Conservation (phyloP, 2,113 vertebrate genomes). For the Campylomormyrus tamandua region DNA sequence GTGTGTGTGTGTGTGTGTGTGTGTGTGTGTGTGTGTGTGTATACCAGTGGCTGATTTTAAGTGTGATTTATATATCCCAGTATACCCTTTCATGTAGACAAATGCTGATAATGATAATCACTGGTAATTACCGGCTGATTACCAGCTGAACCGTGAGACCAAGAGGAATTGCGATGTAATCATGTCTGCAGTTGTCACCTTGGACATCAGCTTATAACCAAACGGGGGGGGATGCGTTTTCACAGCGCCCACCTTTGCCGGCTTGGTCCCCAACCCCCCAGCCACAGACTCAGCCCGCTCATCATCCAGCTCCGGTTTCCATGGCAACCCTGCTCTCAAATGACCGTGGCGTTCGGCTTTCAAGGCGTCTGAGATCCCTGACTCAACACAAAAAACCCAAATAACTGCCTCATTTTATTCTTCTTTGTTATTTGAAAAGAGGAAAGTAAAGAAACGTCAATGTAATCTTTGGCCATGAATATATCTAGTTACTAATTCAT, state of each 20-base stretch:
- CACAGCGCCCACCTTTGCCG: background rate
- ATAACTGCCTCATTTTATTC: background rate
- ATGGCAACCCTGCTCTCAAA: slow-evolving; percentile 31
- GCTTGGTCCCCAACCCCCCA: background rate
- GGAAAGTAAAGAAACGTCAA: background rate
- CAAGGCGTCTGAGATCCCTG: background rate
- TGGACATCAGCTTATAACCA: background rate
- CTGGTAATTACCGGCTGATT: background rate
- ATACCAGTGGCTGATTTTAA: background rate
- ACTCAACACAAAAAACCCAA: background rate
- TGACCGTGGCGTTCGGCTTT: slow-evolving; percentile 16
- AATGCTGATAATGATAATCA: background rate
- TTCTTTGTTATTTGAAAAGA: background rate
- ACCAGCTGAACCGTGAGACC: background rate
- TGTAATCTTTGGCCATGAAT: background rate
- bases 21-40: no score
- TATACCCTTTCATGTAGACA: background rate
- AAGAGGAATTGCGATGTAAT: background rate
- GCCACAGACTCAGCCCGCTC: slow-evolving; percentile 9
- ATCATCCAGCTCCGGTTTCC: slow-evolving; percentile 29
- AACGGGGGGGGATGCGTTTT: background rate
- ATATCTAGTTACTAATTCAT: background rate
- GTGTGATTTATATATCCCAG: background rate
- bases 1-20: no score
- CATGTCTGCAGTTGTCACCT: background rate